phyloP scores from a whole-genome alignment of 2,888 invertebrate species.

The Drepanosiphum platanoidis region DNA sequence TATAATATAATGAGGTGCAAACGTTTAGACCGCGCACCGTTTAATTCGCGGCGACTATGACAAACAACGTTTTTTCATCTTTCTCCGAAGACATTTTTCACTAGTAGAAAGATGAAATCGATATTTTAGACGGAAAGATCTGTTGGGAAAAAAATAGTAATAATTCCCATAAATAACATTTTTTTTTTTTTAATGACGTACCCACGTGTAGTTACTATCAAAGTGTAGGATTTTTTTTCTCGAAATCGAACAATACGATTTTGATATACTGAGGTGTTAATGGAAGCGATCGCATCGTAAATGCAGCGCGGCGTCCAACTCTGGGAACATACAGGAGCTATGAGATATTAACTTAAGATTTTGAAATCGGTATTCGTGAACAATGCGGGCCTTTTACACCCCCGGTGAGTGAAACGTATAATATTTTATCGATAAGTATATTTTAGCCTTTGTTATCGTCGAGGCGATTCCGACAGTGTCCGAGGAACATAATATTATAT shows the following conservation, averaged over 20 bases:
- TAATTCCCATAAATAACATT: not conserved
- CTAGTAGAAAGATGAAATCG: slow-evolving; percentile 15
- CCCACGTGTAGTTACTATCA: not conserved
- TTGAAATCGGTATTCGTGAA: slow-evolving; percentile 36
- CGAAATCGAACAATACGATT: slow-evolving; percentile 25
- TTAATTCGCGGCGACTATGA: not conserved
- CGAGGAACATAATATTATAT: too few relatives aligned
- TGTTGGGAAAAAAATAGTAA: slow-evolving; percentile 4
- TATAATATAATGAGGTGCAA: too few relatives aligned
- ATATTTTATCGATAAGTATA: slow-evolving; percentile 30
- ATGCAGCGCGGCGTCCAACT: not conserved
- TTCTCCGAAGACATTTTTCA: not conserved
- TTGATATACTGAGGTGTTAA: slow-evolving; percentile 31
- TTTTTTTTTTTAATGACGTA: not conserved
- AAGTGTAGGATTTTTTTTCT: slow-evolving; percentile 2
- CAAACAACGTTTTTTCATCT: too few relatives aligned
- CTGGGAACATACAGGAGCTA: not conserved
- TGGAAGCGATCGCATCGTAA: not conserved
- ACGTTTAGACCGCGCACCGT: too few relatives aligned
- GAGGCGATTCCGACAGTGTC: not conserved
- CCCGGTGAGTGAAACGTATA: slow-evolving; percentile 9
- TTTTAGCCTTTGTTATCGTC: not conserved
- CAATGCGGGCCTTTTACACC: slow-evolving; percentile 19
- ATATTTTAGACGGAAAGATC: not conserved
- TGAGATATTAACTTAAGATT: slow-evolving; percentile 50